Evolutionary conservation across 2,888 invertebrate genomes (phyloP).

Genomic region (Nemoura dubitans): DNA sequence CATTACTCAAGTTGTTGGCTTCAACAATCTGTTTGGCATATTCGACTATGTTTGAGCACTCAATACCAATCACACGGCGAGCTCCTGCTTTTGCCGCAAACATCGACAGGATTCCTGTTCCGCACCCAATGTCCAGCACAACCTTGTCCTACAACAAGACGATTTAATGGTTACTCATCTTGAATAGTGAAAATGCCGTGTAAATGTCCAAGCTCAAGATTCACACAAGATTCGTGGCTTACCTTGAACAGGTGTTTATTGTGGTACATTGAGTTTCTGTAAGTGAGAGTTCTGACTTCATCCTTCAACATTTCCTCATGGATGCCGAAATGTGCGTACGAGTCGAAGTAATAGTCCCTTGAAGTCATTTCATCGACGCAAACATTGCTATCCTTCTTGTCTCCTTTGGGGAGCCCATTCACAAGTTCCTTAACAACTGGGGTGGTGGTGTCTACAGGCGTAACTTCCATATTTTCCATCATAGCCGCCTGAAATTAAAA

Average conservation of each 20-base stretch:
- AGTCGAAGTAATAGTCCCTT: conserved; percentile 99
- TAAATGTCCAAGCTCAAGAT: too few species aligned
- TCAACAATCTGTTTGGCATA: conserved; percentile 96
- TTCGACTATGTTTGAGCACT: conserved; percentile 98
- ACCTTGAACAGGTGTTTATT: conserved; percentile 96
- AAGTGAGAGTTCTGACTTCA: conserved; percentile 97
- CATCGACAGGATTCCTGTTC: conserved; percentile 99
- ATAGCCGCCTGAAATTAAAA: conserved; percentile 52
- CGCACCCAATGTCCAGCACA: conserved; percentile 98
- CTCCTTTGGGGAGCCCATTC: conserved; percentile 53
- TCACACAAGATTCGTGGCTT: too few species aligned
- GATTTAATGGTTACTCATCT: too few species aligned
- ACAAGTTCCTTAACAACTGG: conserved; percentile 48
- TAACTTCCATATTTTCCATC: conserved; percentile 67
- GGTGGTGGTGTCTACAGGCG: conserved; percentile 53
- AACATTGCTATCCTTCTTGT: conserved; percentile 61
- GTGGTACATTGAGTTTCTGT: conserved; percentile 99
- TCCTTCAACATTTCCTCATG: conserved; percentile 99
- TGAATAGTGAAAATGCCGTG: too few species aligned
- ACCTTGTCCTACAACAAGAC: conserved; percentile 66
- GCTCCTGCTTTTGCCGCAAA: conserved; percentile 99
- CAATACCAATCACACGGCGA: conserved; percentile 92
- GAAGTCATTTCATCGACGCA: conserved; percentile 98
- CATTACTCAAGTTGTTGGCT: conserved; percentile 80
- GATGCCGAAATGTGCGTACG: conserved; percentile 99